Percentiles rank a stretch among this genome's conserved stretches.
Conservation (phyloP, 2,888 invertebrate genomes). For the Petrolisthes manimaculis region DNA sequence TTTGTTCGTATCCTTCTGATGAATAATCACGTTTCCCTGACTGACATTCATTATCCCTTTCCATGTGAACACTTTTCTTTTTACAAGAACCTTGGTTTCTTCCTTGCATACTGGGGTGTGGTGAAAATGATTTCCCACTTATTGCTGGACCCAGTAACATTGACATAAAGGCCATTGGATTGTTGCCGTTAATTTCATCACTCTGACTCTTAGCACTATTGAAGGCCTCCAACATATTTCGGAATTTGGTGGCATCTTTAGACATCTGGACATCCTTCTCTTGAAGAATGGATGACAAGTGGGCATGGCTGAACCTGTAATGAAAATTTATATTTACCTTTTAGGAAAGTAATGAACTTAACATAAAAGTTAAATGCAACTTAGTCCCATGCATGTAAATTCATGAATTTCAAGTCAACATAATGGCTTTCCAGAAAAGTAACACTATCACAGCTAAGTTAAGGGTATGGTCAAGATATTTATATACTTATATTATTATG, state of each 20-base stretch:
- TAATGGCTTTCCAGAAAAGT: no score
- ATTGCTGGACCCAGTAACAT: constrained; percentile 34
- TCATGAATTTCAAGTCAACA: no score
- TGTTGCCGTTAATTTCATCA: constrained; percentile 8
- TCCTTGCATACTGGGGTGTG: background rate
- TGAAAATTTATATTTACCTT: no score
- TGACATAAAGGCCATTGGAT: constrained; percentile 43
- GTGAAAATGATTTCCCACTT: background rate
- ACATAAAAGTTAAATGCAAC: no score
- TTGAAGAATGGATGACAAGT: constrained; percentile 34
- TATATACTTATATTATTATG: no score
- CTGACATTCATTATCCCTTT: background rate
- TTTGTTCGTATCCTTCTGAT: background rate
- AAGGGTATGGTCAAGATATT: no score
- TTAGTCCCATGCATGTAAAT: no score
- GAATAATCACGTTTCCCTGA: background rate
- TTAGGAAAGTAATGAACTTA: no score
- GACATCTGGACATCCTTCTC: constrained; percentile 49
- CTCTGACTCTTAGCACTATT: constrained; percentile 14
- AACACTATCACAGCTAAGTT: no score
- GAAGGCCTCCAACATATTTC: constrained; percentile 31
- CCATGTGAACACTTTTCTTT: background rate
- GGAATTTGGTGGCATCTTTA: constrained; percentile 35
- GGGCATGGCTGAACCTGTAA: constrained; percentile 23
- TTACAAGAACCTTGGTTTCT: background rate